phyloP scores from a whole-genome alignment of 2,113 vertebrate genomes.

The Psilopsiagon aurifrons region DNA sequence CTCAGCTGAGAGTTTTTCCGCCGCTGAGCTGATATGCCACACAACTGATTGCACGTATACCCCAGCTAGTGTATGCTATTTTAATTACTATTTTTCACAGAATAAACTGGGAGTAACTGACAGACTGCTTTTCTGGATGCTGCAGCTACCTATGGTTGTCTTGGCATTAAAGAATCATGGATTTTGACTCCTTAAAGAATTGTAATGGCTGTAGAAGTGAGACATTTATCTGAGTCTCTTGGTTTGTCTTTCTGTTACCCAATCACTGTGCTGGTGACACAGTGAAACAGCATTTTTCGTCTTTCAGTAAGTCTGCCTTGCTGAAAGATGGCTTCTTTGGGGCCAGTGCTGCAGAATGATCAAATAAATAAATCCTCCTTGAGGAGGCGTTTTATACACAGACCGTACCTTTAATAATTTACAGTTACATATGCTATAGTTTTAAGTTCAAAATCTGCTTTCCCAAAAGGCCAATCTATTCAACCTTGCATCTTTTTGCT shows the following conservation, averaged over 20 bases:
- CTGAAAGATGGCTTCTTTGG: background rate
- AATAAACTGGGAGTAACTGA: background rate
- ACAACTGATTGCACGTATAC: rapidly evolving
- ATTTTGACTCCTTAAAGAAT: background rate
- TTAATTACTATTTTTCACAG: background rate
- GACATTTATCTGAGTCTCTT: rapidly evolving
- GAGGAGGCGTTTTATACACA: background rate
- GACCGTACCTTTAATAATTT: background rate
- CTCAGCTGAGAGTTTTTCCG: background rate
- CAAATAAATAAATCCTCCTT: background rate
- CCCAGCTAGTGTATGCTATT: background rate
- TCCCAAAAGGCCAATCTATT: background rate
- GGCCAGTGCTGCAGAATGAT: background rate
- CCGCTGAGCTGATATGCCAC: background rate
- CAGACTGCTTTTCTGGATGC: background rate
- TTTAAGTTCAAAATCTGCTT: background rate
- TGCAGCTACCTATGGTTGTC: background rate
- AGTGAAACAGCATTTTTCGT: background rate
- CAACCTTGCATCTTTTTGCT: background rate
- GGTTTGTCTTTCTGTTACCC: background rate
- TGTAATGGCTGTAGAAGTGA: background rate
- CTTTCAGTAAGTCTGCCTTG: background rate
- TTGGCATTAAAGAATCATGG: background rate
- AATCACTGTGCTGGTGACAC: rapidly evolving
- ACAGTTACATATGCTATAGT: background rate